A percentile compares a stretch with the other conserved stretches of the same genome.
These are phyloP conservation scores for Trinorchestia longiramus DNA, from an alignment of 1,140 invertebrate species.

Conservation along the genomic window DNA sequence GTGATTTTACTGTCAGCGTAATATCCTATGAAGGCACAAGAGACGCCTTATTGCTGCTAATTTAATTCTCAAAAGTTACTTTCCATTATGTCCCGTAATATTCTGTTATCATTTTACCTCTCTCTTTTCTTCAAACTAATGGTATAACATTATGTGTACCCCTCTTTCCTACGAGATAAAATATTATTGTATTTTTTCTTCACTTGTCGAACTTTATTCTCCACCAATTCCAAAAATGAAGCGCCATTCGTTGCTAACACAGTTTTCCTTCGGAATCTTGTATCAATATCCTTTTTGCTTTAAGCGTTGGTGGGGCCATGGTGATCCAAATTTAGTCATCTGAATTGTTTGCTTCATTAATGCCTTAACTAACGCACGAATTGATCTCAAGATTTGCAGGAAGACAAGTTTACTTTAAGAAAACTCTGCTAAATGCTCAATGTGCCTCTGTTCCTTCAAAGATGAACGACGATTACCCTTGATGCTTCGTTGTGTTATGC, in stretches of 20 bases:
- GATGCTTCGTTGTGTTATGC: too few relatives aligned
- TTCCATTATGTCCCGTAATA: neutral
- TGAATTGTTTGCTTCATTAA: neutral
- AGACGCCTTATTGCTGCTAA: neutral
- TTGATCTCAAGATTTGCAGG: too few relatives aligned
- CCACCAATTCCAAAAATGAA: neutral
- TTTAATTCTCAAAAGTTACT: neutral
- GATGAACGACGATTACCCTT: too few relatives aligned
- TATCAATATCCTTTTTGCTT: neutral
- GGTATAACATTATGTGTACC: neutral
- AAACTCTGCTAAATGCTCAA: too few relatives aligned
- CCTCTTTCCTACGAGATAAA: neutral
- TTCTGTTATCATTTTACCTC: neutral
- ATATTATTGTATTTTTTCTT: neutral
- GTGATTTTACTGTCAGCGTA: neutral
- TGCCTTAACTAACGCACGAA: too few relatives aligned
- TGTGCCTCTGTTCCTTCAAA: too few relatives aligned
- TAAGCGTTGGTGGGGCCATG: neutral
- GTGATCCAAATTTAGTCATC: neutral
- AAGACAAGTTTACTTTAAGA: too few relatives aligned
- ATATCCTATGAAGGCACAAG: neutral
- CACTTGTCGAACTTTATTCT: neutral
- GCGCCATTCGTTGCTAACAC: conserved; percentile 21
- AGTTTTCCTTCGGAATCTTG: conserved; percentile 20
- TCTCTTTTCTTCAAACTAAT: neutral